Percentiles rank a stretch among this genome's conserved stretches.
Evolutionary conservation across 2,888 invertebrate genomes (phyloP).

Genomic region (Pemphredon lugubris): DNA sequence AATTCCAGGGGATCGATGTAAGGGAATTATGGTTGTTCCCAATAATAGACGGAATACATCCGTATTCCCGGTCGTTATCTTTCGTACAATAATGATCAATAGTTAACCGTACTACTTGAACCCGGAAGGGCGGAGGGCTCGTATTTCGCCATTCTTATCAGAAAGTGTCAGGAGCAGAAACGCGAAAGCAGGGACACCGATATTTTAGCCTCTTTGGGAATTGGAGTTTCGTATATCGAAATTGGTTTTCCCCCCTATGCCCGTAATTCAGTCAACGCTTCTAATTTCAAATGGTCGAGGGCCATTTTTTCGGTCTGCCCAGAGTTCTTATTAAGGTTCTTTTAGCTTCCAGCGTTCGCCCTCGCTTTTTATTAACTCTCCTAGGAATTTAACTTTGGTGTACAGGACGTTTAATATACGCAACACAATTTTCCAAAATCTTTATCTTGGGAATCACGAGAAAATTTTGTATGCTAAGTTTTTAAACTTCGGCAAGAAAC

Average conservation of each 20-base stretch:
- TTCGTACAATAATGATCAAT: constrained; percentile 2
- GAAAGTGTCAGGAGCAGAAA: constrained; percentile 27
- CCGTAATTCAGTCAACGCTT: constrained; percentile 32
- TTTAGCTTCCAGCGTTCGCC: too few relatives aligned
- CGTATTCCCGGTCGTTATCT: too few relatives aligned
- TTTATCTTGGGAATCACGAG: too few relatives aligned
- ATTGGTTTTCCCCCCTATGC: constrained; percentile 21
- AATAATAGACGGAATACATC: too few relatives aligned
- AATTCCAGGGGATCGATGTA: background rate
- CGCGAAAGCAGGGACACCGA: constrained; percentile 3
- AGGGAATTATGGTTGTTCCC: too few relatives aligned
- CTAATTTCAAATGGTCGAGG: constrained; percentile 29
- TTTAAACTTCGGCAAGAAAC: too few relatives aligned
- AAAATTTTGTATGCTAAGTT: too few relatives aligned
- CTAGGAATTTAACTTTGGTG: too few relatives aligned
- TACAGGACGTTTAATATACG: too few relatives aligned
- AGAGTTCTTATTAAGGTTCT: background rate
- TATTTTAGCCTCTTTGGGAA: constrained; percentile 34
- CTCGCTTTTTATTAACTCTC: too few relatives aligned
- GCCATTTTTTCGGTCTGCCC: constrained; percentile 1
- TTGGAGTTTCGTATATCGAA: constrained; percentile 35
- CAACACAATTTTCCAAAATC: too few relatives aligned
- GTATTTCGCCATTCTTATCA: constrained; percentile 13
- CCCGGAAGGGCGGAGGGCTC: constrained; percentile 1
- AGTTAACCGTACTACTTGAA: background rate